Evolutionary conservation across 2,113 vertebrate genomes (phyloP).

Genomic region (Dicentrarchus labrax): DNA sequence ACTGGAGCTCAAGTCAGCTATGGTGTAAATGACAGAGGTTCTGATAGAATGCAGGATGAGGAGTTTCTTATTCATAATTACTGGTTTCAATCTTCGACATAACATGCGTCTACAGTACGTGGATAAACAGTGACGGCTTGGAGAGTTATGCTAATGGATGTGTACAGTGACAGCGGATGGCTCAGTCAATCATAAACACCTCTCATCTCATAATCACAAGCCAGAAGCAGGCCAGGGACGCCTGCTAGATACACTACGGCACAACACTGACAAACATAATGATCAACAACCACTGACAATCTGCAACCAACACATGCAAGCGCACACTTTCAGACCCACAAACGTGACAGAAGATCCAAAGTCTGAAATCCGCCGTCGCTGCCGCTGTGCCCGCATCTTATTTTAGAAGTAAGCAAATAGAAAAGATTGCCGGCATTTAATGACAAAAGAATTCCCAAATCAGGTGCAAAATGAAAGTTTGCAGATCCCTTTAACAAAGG

Average conservation of each 20-base stretch:
- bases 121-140: constrained; percentile 61
- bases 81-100: constrained; percentile 60
- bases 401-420: constrained; percentile 59
- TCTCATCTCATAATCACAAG: constrained; percentile 82
- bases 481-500: constrained; percentile 64
- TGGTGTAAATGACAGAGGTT: constrained; percentile 55
- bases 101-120: constrained; percentile 22
- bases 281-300: constrained; percentile 66
- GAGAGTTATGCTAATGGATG: constrained; percentile 75
- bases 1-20: constrained; percentile 41
- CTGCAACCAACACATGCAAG: constrained; percentile 36
- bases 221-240: constrained; percentile 76
- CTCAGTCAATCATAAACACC: constrained; percentile 80
- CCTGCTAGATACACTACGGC: constrained; percentile 60
- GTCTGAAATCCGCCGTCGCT: constrained; percentile 10
- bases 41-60: constrained; percentile 65
- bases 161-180: constrained; percentile 76
- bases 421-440: constrained; percentile 56
- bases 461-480: constrained; percentile 68
- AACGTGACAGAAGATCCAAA: constrained; percentile 42
- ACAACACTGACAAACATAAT: constrained; percentile 72
- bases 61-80: constrained; percentile 68
- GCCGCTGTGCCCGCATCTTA: constrained; percentile 39
- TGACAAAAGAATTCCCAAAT: constrained; percentile 66
- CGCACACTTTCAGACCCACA: constrained; percentile 39